Conservation (phyloP, 2,797 vertebrate genomes). For the Brachyalestes nurse region DNA sequence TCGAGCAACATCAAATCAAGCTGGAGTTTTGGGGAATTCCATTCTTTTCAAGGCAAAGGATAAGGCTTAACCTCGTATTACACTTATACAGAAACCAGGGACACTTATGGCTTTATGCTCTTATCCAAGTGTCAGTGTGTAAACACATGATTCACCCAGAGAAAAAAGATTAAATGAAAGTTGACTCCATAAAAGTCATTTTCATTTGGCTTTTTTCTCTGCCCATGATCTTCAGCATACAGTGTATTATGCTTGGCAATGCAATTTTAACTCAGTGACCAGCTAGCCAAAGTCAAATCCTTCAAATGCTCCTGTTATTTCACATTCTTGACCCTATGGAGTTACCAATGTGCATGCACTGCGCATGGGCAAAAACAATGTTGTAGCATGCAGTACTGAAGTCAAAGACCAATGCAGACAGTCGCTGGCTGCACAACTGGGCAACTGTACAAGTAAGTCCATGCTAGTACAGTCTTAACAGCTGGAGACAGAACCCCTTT, state of each 20-base stretch:
- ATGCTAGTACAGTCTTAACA: constrained; percentile 45
- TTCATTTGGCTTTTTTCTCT: constrained; percentile 8
- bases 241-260: neutral
- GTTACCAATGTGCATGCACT: neutral
- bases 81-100: neutral
- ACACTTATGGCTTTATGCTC: neutral
- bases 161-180: constrained; percentile 9
- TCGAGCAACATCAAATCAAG: constrained; percentile 31
- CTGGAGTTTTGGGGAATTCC: constrained; percentile 47
- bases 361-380: constrained; percentile 23
- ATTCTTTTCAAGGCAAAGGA: constrained; percentile 41
- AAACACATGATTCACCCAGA: constrained; percentile 17
- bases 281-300: neutral
- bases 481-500: constrained; percentile 32
- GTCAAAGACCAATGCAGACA: constrained; percentile 38
- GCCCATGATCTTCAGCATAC: neutral
- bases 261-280: neutral
- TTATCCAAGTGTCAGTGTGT: neutral
- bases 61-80: neutral
- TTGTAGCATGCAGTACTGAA: constrained; percentile 32
- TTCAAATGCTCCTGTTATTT: neutral
- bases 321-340: constrained; percentile 14
- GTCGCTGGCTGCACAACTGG: constrained; percentile 19
- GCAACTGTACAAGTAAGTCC: constrained; percentile 37
- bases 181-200: neutral